Conservation (phyloP, 2,888 invertebrate genomes). For the Perdita meconis region DNA sequence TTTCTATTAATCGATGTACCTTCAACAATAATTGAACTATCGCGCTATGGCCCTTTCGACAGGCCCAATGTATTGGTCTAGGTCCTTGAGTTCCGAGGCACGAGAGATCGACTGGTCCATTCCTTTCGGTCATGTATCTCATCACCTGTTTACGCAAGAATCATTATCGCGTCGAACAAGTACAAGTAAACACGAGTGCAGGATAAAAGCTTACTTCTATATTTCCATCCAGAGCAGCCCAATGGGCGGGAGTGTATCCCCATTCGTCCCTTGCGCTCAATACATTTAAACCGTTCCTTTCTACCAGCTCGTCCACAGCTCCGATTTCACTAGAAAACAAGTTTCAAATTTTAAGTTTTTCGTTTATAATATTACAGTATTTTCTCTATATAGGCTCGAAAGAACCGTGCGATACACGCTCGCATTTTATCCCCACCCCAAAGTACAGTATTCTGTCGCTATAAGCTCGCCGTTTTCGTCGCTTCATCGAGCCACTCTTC, state of each 20-base stretch:
- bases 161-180: neutral
- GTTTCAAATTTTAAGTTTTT: too few species aligned
- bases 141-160: constrained; percentile 86
- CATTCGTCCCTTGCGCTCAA: constrained; percentile 94
- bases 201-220: constrained; percentile 87
- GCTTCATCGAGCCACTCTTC: too few species aligned
- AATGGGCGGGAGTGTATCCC: constrained; percentile 97
- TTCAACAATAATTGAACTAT: constrained; percentile 90
- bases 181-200: neutral
- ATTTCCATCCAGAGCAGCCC: constrained; percentile 95
- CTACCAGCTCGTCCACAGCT: constrained; percentile 93
- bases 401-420: too few species aligned
- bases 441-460: too few species aligned
- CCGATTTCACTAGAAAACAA: constrained; percentile 94
- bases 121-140: constrained; percentile 93
- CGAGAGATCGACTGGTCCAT: constrained; percentile 93
- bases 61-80: constrained; percentile 97
- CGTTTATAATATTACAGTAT: too few species aligned
- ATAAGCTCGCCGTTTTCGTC: too few species aligned
- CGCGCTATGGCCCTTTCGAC: constrained; percentile 95
- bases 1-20: constrained; percentile 78
- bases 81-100: constrained; percentile 96
- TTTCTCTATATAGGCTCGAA: too few species aligned
- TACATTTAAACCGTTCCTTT: constrained; percentile 90
- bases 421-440: too few species aligned